Percentiles rank a stretch among this genome's conserved stretches.
phyloP scores from a whole-genome alignment of 2,113 vertebrate species.

The Gymnocephalus cernua region DNA sequence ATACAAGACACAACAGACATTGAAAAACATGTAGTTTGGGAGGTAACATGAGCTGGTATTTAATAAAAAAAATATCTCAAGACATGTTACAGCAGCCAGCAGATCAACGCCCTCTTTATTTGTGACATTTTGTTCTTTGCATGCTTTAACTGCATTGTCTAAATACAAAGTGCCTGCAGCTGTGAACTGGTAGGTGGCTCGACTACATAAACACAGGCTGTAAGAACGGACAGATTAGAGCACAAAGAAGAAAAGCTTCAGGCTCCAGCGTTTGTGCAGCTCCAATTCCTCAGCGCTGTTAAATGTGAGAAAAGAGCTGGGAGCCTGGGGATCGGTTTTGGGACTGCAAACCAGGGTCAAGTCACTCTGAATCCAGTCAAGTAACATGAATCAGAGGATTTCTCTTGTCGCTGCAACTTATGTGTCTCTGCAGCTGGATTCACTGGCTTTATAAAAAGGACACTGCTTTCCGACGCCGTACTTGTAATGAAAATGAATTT shows the following conservation, averaged over 20 bases:
- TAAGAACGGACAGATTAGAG: slow-evolving; percentile 17
- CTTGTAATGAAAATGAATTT: slow-evolving; percentile 2
- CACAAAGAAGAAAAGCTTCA: slow-evolving; percentile 21
- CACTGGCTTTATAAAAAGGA: slow-evolving; percentile 5
- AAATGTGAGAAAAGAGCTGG: slow-evolving; percentile 45
- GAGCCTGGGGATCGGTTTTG: slow-evolving; percentile 29
- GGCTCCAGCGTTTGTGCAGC: slow-evolving; percentile 11
- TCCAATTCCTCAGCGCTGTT: slow-evolving; percentile 4
- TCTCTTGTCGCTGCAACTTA: slow-evolving; percentile 8
- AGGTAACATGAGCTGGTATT: not conserved
- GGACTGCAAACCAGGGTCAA: slow-evolving; percentile 28
- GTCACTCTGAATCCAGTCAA: slow-evolving; percentile 53
- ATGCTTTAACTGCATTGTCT: not conserved
- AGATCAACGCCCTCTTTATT: not conserved
- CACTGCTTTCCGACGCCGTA: not conserved
- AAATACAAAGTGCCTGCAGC: slow-evolving; percentile 20
- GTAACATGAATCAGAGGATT: slow-evolving; percentile 14
- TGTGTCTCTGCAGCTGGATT: slow-evolving; percentile 27
- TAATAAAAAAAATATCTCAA: not conserved
- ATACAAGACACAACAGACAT: too few species aligned
- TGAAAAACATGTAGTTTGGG: not conserved
- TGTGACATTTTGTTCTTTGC: not conserved
- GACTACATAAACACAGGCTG: slow-evolving; percentile 10
- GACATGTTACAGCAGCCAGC: not conserved
- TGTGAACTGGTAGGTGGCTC: slow-evolving; percentile 2